Evolutionary conservation across 2,888 invertebrate species (phyloP).

Genomic region (Troilus luridus): DNA sequence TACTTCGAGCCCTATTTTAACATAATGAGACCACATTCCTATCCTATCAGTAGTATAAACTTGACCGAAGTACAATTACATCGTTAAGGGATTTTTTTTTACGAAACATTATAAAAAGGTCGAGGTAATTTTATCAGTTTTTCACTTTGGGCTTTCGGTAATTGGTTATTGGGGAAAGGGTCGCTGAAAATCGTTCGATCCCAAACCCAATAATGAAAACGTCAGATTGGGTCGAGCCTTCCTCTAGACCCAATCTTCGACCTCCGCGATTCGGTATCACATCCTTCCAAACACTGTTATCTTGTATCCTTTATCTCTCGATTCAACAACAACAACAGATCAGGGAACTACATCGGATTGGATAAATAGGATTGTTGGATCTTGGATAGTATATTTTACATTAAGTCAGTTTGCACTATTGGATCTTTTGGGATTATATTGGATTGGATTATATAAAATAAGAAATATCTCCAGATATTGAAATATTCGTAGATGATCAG

Average conservation of each 20-base stretch:
- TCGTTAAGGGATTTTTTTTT: background rate
- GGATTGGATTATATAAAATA: no score
- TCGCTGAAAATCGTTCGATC: background rate
- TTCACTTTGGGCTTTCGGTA: background rate
- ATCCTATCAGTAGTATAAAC: no score
- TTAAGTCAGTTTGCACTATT: background rate
- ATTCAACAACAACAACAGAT: background rate
- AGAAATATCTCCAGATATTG: no score
- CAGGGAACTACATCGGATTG: background rate
- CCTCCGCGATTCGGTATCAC: background rate
- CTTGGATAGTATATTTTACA: background rate
- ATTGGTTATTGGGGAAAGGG: background rate
- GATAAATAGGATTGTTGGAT: background rate
- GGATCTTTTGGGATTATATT: no score
- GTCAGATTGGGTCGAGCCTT: background rate
- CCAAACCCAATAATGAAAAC: slow-evolving; percentile 17
- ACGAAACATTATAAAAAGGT: background rate
- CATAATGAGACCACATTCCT: no score
- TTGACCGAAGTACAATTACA: no score
- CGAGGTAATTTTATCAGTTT: background rate
- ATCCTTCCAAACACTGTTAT: background rate
- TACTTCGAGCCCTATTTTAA: no score
- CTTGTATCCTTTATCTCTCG: background rate
- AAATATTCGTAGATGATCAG: no score
- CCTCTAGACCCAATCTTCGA: no score